Percentiles rank a stretch among this genome's conserved stretches.
These are phyloP conservation scores for Polyergus mexicanus DNA, from an alignment of 1,140 invertebrate species.

Conservation along the genomic window DNA sequence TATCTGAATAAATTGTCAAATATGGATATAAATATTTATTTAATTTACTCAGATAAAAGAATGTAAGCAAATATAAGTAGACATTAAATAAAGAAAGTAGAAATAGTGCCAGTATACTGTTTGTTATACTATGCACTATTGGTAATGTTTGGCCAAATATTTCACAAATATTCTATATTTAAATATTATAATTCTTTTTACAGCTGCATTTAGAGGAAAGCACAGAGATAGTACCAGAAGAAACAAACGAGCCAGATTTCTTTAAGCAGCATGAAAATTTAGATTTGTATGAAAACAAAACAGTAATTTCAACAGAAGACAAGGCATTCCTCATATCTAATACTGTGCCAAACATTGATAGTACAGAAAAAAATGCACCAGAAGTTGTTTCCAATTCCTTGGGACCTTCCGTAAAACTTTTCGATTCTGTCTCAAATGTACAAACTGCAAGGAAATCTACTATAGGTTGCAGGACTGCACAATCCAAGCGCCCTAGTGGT, in stretches of 20 bases:
- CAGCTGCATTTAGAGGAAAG: conserved; percentile 89
- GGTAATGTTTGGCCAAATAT: conserved; percentile 31
- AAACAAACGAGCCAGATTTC: conserved; percentile 92
- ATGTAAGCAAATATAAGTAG: neutral
- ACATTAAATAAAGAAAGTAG: neutral
- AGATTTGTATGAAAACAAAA: conserved; percentile 72
- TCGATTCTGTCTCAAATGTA: conserved; percentile 74
- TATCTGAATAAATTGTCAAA: conserved; percentile 28
- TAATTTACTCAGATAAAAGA: no score
- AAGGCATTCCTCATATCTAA: conserved; percentile 68
- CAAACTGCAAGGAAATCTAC: conserved; percentile 89
- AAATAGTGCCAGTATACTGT: neutral
- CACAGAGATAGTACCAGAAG: conserved; percentile 82
- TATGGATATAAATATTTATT: neutral
- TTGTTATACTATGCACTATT: neutral
- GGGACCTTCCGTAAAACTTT: conserved; percentile 83
- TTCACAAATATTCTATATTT: conserved; percentile 6
- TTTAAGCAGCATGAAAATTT: conserved; percentile 91
- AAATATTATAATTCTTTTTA: conserved; percentile 64
- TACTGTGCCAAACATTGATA: conserved; percentile 63
- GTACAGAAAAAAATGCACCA: conserved; percentile 44
- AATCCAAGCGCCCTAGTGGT: conserved; percentile 88
- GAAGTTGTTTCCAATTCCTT: conserved; percentile 67
- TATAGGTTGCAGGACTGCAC: conserved; percentile 90
- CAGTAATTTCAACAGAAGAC: conserved; percentile 71